Evolutionary conservation across 2,888 invertebrate genomes (phyloP), one percentile per base, ranked within the genome.

Genomic region (Rhimphoctona megacephalus): DNA sequence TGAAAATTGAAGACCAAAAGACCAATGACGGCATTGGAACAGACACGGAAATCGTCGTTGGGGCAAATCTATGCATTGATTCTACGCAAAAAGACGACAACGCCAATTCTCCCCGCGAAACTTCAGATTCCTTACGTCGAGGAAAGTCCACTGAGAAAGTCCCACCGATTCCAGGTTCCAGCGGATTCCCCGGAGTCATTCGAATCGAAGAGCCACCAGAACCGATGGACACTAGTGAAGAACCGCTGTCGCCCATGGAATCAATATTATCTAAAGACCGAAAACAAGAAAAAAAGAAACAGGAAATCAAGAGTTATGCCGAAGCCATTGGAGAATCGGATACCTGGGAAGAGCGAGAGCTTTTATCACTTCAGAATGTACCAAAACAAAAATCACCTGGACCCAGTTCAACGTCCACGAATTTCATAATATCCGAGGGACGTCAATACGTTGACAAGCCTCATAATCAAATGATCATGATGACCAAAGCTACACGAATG

Each of bases 401-500:
- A 88, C 90, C 91, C 69, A 90, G 89, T 25, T 86, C 89, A 25
- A 11, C 69, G 22, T 54, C 78, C 57, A 64, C 72, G 6, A 61
- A 36, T 57, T 89, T 92, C 36, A 69, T 90, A 9, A n/a, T 89
- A 19, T 91, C 93, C 11, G 93, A 94, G 61, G 14, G n/a, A 19
- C 67, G 52, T 85, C 90, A 19, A 88, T 93, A 36, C 90, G 91
- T 9, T 87, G 87, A 22, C 84, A 89, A 79, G 11, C 85, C 89
- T 14, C 88, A 94, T 76, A 94, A 94, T 87, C 91, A 94, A 5
- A 92, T 94, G 43, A 91, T 94, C 0, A 94, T 95, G 87, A 96
- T 95, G 95, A 95, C 94, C n/a, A 95, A 96, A 90, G 94, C 96
- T 0, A 95, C 95, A 77, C 94, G 94, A 87, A 94, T 95, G 1